These are phyloP conservation scores for Cnemophilus loriae DNA, from an alignment of 2,113 vertebrate genomes.

Conservation along the genomic window DNA sequence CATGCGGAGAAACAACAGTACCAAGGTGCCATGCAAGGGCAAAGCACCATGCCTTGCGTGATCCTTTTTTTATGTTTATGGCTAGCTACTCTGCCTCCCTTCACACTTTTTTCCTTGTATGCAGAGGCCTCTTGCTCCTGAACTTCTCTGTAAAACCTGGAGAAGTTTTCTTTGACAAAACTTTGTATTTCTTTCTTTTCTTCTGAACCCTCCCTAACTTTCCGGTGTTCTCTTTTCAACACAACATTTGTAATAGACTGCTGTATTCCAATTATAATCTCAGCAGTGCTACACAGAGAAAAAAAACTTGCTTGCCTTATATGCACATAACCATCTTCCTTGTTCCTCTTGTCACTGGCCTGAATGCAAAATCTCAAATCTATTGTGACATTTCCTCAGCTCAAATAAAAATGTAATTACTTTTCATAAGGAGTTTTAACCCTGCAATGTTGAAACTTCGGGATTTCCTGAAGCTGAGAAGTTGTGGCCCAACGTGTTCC, in stretches of 20 bases:
- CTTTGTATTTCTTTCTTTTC: background rate
- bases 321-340: background rate
- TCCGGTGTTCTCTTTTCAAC: background rate
- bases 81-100: background rate
- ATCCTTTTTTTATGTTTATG: background rate
- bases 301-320: background rate
- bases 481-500: background rate
- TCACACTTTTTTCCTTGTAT: background rate
- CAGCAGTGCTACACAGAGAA: background rate
- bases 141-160: background rate
- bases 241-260: background rate
- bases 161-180: background rate
- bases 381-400: constrained; percentile 16
- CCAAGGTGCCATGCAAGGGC: fast-evolving
- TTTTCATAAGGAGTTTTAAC: constrained; percentile 5
- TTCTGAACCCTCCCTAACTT: background rate
- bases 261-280: background rate
- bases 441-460: background rate
- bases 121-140: background rate
- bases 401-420: constrained; percentile 49
- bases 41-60: background rate
- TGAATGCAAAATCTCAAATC: constrained; percentile 12
- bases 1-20: background rate
- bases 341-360: background rate
- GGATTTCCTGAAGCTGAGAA: background rate